Evolutionary conservation across 2,797 vertebrate species (phyloP).

Genomic region (Takifugu rubripes): DNA sequence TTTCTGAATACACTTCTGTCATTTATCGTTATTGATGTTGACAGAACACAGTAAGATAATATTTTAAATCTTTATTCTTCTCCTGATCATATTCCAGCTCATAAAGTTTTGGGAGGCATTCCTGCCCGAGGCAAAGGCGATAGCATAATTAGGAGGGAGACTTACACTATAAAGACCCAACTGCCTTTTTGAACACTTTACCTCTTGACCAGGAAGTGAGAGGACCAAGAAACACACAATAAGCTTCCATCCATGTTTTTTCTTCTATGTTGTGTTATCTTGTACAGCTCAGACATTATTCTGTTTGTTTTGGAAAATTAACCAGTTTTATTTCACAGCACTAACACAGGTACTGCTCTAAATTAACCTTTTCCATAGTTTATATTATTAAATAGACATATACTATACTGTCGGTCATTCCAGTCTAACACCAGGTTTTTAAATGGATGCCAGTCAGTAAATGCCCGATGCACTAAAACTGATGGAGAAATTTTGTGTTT

Average conservation of each 20-base stretch:
- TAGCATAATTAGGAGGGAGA: constrained; percentile 80
- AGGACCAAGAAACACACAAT: constrained; percentile 54
- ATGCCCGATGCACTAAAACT: constrained; percentile 57
- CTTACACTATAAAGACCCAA: constrained; percentile 52
- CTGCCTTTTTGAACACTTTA: constrained; percentile 84
- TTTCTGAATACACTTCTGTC: neutral
- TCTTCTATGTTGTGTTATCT: constrained; percentile 40
- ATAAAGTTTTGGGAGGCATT: constrained; percentile 97
- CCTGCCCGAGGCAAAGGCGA: constrained; percentile 94
- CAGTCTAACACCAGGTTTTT: constrained; percentile 39
- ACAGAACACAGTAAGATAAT: neutral
- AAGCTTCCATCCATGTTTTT: constrained; percentile 59
- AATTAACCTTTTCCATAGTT: constrained; percentile 56
- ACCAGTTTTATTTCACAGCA: constrained; percentile 24
- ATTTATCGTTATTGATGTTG: neutral
- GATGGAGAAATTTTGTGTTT: constrained; percentile 20
- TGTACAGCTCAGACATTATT: constrained; percentile 55
- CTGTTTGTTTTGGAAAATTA: constrained; percentile 70
- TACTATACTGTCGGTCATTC: constrained; percentile 48
- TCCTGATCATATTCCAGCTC: constrained; percentile 72
- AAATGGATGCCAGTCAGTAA: constrained; percentile 39
- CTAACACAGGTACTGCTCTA: constrained; percentile 53
- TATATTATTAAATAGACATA: constrained; percentile 44
- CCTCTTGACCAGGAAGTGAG: constrained; percentile 76
- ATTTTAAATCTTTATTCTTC: constrained; percentile 15